Percentiles rank a stretch among this genome's conserved stretches.
phyloP scores from a whole-genome alignment of 1,140 invertebrate genomes.

The Ips nitidus region DNA sequence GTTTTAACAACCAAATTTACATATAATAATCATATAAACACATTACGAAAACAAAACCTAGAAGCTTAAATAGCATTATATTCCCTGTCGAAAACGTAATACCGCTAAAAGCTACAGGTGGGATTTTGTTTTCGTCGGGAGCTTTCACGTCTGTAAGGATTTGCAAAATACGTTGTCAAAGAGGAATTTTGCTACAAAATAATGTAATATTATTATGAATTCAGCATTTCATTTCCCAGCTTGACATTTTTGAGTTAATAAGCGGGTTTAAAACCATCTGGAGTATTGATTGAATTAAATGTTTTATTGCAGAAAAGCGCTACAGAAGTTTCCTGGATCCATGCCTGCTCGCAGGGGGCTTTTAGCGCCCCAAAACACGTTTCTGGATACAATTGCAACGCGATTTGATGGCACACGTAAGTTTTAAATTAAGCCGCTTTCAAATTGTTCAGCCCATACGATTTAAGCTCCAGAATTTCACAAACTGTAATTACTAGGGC shows the following conservation, averaged over 20 bases:
- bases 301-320: slow-evolving; percentile 31
- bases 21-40: too few relatives aligned
- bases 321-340: slow-evolving; percentile 23
- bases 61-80: too few relatives aligned
- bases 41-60: too few relatives aligned
- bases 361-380: slow-evolving; percentile 95
- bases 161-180: too few relatives aligned
- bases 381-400: slow-evolving; percentile 96
- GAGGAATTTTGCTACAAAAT: too few relatives aligned
- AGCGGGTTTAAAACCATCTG: slow-evolving; percentile 1
- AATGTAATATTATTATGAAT: not conserved
- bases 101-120: too few relatives aligned
- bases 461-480: not conserved
- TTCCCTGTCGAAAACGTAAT: too few relatives aligned
- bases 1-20: too few relatives aligned
- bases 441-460: not conserved
- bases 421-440: slow-evolving; percentile 47
- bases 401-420: slow-evolving; percentile 98
- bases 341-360: slow-evolving; percentile 96
- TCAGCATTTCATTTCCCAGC: not conserved
- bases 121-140: too few relatives aligned
- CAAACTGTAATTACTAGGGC: not conserved
- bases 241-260: not conserved
- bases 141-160: too few relatives aligned
- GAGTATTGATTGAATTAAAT: not conserved